These are phyloP conservation scores for Daboia siamensis DNA, from an alignment of 2,113 vertebrate species.

Conservation along the genomic window DNA sequence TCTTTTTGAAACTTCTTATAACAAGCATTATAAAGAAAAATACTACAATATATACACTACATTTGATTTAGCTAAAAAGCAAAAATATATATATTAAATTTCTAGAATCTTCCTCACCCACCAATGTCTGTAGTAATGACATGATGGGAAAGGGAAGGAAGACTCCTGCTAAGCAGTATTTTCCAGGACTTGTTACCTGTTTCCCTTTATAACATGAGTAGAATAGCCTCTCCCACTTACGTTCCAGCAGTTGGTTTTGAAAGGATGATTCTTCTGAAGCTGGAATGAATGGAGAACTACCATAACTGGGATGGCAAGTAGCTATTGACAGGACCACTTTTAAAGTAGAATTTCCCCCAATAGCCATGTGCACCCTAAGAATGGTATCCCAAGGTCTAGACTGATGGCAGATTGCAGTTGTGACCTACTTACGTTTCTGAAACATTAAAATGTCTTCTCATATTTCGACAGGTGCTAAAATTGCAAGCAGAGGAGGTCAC, in stretches of 20 bases:
- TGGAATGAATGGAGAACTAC: neutral
- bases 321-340: neutral
- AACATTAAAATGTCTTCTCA: slow-evolving; percentile 8
- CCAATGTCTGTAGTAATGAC: neutral
- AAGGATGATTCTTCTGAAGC: neutral
- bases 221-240: neutral
- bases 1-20: neutral
- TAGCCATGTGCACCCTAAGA: neutral
- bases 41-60: neutral
- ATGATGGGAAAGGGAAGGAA: neutral
- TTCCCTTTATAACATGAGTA: neutral
- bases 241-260: neutral
- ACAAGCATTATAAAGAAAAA: neutral
- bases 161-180: neutral
- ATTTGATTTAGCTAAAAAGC: neutral
- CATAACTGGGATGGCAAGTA: neutral
- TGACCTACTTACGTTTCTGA: neutral
- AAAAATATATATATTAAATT: neutral
- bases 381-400: neutral
- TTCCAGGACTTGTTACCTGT: neutral
- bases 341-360: neutral
- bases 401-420: neutral
- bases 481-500: slow-evolving; percentile 87
- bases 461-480: slow-evolving; percentile 77
- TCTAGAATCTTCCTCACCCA: neutral